A percentile compares a stretch with the other conserved stretches of the same genome.
These are phyloP conservation scores for Cataglyphis livida DNA, from an alignment of 2,888 invertebrate species.

Conservation along the genomic window DNA sequence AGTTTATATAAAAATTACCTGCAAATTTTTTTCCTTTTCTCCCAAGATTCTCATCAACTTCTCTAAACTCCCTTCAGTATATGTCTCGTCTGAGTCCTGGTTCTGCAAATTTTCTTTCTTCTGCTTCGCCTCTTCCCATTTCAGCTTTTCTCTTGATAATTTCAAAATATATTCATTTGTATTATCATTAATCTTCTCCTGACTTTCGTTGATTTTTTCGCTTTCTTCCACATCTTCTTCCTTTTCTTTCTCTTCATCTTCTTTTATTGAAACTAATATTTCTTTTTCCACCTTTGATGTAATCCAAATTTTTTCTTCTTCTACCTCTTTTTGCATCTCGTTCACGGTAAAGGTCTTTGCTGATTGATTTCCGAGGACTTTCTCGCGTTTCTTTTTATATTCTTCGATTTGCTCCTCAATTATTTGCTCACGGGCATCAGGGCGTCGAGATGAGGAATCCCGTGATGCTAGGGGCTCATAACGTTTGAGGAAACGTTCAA, in stretches of 20 bases:
- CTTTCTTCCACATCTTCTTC: background rate
- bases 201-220: conserved; percentile 1
- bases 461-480: conserved; percentile 73
- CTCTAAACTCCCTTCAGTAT: conserved; percentile 78
- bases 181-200: conserved; percentile 62
- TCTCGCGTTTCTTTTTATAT: conserved; percentile 83
- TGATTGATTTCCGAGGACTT: conserved; percentile 77
- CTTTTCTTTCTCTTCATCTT: background rate
- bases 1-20: conserved; percentile 42
- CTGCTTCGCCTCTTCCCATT: conserved; percentile 79
- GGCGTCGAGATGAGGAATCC: conserved; percentile 76
- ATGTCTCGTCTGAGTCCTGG: conserved; percentile 74
- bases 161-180: conserved; percentile 74
- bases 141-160: conserved; percentile 75
- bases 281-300: conserved; percentile 8
- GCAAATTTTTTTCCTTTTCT: conserved; percentile 77
- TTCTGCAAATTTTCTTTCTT: conserved; percentile 76
- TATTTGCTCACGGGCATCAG: conserved; percentile 79
- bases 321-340: conserved; percentile 68
- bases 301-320: background rate
- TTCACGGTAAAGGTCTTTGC: conserved; percentile 50
- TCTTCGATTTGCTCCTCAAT: conserved; percentile 84
- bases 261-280: background rate
- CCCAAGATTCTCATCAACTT: conserved; percentile 79
- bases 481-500: conserved; percentile 75